phyloP scores from a whole-genome alignment of 2,797 vertebrate genomes.

The Vultur gryphus region DNA sequence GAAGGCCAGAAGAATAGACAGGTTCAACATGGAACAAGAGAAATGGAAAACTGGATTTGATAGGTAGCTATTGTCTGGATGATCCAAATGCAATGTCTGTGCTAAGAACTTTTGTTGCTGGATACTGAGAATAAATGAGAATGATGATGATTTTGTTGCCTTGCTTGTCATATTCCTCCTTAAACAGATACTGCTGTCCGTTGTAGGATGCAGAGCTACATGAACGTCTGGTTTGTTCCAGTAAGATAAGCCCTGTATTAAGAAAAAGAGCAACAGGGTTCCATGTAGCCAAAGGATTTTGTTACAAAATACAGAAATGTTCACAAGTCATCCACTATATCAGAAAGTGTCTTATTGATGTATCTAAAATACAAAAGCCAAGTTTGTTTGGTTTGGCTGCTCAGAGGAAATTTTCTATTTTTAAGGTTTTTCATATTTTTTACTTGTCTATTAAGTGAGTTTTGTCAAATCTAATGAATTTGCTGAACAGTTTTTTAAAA shows the following conservation, averaged over 20 bases:
- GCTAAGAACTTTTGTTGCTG: neutral
- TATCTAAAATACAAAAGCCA: neutral
- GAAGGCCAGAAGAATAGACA: neutral
- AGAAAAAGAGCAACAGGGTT: neutral
- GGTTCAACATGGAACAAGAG: neutral
- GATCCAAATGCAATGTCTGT: neutral
- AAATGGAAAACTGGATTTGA: neutral
- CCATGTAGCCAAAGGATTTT: neutral
- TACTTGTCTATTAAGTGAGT: accelerated
- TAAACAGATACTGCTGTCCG: neutral
- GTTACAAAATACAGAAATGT: neutral
- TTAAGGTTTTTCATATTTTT: neutral
- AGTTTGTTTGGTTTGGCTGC: neutral
- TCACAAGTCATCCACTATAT: neutral
- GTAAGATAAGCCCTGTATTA: neutral
- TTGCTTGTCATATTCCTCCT: neutral
- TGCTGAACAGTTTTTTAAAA: neutral
- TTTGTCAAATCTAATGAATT: neutral
- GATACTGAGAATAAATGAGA: neutral
- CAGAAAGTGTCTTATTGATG: neutral
- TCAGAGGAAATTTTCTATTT: neutral
- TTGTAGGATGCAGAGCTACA: neutral
- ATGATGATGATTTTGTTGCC: neutral
- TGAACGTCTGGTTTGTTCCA: neutral
- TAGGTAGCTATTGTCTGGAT: neutral